phyloP scores from a whole-genome alignment of 2,888 invertebrate genomes.

The Allygus modestus region DNA sequence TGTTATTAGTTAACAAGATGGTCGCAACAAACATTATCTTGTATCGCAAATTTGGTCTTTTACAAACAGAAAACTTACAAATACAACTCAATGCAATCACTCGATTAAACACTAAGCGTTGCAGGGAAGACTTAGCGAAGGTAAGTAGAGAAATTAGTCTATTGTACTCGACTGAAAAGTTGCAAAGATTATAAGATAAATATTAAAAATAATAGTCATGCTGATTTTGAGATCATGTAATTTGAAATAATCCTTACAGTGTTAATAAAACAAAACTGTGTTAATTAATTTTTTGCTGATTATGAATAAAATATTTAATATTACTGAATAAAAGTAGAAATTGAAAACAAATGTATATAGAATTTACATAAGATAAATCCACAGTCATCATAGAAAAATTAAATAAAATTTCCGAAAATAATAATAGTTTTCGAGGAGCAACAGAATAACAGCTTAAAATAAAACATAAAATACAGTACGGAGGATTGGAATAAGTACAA shows the following conservation, averaged over 20 bases:
- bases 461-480: slow-evolving; percentile 14
- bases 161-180: not conserved
- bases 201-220: not conserved
- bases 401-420: not conserved
- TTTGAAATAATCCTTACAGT: not conserved
- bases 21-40: slow-evolving; percentile 36
- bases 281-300: not conserved
- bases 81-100: slow-evolving; percentile 34
- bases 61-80: slow-evolving; percentile 48
- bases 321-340: not conserved
- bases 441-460: slow-evolving; percentile 15
- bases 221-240: slow-evolving; percentile 40
- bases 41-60: slow-evolving; percentile 45
- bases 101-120: not conserved
- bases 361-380: too few species aligned
- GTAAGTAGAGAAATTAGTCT: not conserved
- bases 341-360: not conserved
- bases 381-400: not conserved
- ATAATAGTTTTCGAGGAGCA: not conserved
- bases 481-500: slow-evolving; percentile 46
- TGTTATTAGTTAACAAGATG: slow-evolving; percentile 49
- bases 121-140: slow-evolving; percentile 9
- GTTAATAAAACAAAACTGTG: not conserved
- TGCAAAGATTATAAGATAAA: not conserved
- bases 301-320: not conserved